Conservation (phyloP, 2,797 vertebrate species). For the Macroramphosus scolopax region DNA sequence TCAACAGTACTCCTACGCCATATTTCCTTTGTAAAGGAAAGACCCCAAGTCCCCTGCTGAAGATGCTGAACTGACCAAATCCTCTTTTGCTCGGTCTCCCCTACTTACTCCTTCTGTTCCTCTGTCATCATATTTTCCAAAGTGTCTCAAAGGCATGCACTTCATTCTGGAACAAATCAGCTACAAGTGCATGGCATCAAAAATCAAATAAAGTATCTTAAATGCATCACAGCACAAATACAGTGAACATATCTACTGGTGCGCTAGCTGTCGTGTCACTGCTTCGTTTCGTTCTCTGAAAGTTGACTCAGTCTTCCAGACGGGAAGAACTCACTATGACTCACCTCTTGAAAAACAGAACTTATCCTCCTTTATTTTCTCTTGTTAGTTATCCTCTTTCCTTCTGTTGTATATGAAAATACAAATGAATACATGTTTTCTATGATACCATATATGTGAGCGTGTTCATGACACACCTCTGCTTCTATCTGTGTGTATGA, state of each 20-base stretch:
- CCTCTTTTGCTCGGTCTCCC: slow-evolving; percentile 30
- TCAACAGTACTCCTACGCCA: slow-evolving; percentile 42
- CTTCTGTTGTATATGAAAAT: not conserved
- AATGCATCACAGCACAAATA: too few species aligned
- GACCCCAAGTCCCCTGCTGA: slow-evolving; percentile 44
- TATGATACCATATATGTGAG: not conserved
- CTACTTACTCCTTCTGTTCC: slow-evolving; percentile 23
- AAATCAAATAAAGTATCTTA: slow-evolving; percentile 23
- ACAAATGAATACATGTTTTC: too few species aligned
- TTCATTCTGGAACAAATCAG: slow-evolving; percentile 24
- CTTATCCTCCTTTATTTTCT: slow-evolving; percentile 2
- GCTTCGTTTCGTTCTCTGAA: slow-evolving; percentile 51
- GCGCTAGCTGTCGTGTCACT: slow-evolving; percentile 39
- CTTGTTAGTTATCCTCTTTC: not conserved
- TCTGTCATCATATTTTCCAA: slow-evolving; percentile 1
- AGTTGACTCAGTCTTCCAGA: slow-evolving; percentile 42
- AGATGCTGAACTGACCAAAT: slow-evolving; percentile 72
- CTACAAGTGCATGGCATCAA: slow-evolving; percentile 13
- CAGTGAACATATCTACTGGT: slow-evolving; percentile 42
- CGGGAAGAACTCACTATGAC: slow-evolving; percentile 43
- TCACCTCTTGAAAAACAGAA: slow-evolving; percentile 27
- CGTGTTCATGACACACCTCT: slow-evolving; percentile 3
- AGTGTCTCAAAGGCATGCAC: slow-evolving; percentile 7
- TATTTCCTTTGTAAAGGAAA: slow-evolving; percentile 69
- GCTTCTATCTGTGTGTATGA: slow-evolving; percentile 12